phyloP scores from a whole-genome alignment of 1,140 invertebrate genomes.

The Steinernema feltiae region DNA sequence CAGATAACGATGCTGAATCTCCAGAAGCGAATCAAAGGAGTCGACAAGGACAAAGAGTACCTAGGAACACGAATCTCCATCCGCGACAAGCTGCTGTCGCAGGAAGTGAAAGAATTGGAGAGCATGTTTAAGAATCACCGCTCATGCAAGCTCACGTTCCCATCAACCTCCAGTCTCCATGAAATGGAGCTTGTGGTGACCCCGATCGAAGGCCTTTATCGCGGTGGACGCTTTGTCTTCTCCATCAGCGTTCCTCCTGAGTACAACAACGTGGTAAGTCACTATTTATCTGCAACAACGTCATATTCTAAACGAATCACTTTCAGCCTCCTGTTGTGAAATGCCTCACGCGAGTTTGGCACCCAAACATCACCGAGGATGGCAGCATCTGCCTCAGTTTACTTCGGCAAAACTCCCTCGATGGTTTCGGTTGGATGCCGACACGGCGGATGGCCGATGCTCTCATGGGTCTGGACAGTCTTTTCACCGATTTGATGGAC shows the following conservation, averaged over 20 bases:
- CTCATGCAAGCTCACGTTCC: slow-evolving; percentile 73
- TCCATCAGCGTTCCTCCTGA: slow-evolving; percentile 79
- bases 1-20: slow-evolving; percentile 60
- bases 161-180: slow-evolving; percentile 71
- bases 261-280: slow-evolving; percentile 90
- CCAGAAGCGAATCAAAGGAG: slow-evolving; percentile 56
- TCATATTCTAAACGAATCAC: no score
- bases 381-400: slow-evolving; percentile 82
- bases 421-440: slow-evolving; percentile 85
- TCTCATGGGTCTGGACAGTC: slow-evolving; percentile 82
- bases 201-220: slow-evolving; percentile 84
- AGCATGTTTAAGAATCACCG: slow-evolving; percentile 68
- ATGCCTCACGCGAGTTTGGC: slow-evolving; percentile 83
- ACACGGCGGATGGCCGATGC: slow-evolving; percentile 85
- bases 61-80: slow-evolving; percentile 68
- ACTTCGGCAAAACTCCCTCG: slow-evolving; percentile 80
- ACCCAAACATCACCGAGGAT: slow-evolving; percentile 88
- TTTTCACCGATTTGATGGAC: slow-evolving; percentile 86
- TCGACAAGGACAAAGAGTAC: slow-evolving; percentile 47
- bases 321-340: slow-evolving; percentile 84
- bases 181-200: slow-evolving; percentile 72
- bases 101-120: slow-evolving; percentile 83
- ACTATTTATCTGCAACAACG: no score
- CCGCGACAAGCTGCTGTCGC: slow-evolving; percentile 74
- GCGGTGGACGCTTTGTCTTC: slow-evolving; percentile 77